A percentile compares a stretch with the other conserved stretches of the same genome.
Evolutionary conservation across 2,797 vertebrate genomes (phyloP).

Genomic region (Bufotes viridis): DNA sequence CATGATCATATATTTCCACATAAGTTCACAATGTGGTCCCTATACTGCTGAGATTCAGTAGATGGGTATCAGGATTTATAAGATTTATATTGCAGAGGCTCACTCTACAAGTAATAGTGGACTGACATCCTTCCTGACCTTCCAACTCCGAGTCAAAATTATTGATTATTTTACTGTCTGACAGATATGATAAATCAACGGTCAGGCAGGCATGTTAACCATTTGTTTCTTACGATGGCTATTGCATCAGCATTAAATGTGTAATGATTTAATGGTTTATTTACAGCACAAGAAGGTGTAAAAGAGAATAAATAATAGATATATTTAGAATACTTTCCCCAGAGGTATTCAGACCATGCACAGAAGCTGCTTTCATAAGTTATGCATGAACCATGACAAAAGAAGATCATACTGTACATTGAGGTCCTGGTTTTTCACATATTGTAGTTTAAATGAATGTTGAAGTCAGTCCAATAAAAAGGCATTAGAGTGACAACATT

Average conservation of each 20-base stretch:
- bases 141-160: conserved; percentile 3
- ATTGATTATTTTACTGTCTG: conserved; percentile 24
- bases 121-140: conserved; percentile 41
- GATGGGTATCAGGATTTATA: background rate
- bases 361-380: conserved; percentile 5
- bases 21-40: background rate
- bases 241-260: background rate
- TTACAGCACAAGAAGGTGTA: conserved; percentile 24
- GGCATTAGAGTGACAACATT: background rate
- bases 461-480: background rate
- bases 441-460: background rate
- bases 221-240: conserved; percentile 12
- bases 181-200: conserved; percentile 4
- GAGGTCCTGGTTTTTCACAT: background rate
- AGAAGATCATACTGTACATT: background rate
- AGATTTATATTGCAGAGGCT: background rate
- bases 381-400: conserved; percentile 7
- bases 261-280: conserved; percentile 43
- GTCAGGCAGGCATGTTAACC: background rate
- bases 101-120: background rate
- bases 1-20: background rate
- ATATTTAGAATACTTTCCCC: conserved; percentile 43
- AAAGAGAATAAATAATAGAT: conserved; percentile 55
- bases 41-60: background rate
- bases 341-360: conserved; percentile 18